These are phyloP conservation scores for Platycercus adscitus DNA, from an alignment of 2,113 vertebrate species.

Conservation along the genomic window DNA sequence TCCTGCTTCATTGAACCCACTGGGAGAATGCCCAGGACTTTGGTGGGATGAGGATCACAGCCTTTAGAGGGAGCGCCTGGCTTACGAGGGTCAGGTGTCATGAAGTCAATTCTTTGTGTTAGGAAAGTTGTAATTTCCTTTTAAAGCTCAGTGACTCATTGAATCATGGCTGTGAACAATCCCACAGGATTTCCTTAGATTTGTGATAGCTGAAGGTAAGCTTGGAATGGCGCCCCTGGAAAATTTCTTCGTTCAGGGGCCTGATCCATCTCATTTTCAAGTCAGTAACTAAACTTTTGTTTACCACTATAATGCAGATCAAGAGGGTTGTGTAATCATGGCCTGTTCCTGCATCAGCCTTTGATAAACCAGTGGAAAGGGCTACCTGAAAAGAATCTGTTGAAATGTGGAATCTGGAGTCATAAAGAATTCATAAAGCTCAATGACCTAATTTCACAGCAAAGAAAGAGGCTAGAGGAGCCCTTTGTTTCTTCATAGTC, in stretches of 20 bases:
- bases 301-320: background rate
- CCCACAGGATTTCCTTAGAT: constrained; percentile 68
- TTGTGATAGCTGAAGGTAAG: constrained; percentile 56
- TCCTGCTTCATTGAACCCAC: background rate
- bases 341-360: background rate
- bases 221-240: constrained; percentile 28
- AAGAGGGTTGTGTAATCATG: background rate
- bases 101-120: constrained; percentile 47
- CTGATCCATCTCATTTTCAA: constrained; percentile 19
- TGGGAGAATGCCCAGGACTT: background rate
- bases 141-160: constrained; percentile 60
- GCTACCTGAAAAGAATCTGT: background rate
- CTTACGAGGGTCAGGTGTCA: constrained; percentile 32
- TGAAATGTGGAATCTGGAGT: background rate
- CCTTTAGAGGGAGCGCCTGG: constrained; percentile 54
- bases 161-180: constrained; percentile 55
- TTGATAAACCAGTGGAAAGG: background rate
- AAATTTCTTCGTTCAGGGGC: background rate
- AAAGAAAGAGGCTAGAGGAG: background rate
- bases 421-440: background rate
- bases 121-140: constrained; percentile 71
- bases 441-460: background rate
- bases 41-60: background rate
- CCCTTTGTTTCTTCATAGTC: background rate
- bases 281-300: background rate